phyloP scores from a whole-genome alignment of 1,140 invertebrate genomes.

The Gonioctena quinquepunctata region DNA sequence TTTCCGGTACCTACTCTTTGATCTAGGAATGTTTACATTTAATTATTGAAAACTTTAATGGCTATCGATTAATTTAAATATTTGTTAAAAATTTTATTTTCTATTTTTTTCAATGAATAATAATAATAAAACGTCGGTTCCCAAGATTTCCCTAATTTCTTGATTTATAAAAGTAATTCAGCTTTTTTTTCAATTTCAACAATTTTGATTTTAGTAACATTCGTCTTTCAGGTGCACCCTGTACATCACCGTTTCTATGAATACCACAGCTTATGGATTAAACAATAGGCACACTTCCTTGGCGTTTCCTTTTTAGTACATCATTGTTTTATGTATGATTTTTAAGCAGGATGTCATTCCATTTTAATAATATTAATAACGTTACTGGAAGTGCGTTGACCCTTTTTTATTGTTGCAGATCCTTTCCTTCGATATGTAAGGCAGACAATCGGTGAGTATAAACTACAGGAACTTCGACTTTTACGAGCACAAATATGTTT shows the following conservation, averaged over 20 bases:
- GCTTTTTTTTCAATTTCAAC: too few species aligned
- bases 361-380: constrained; percentile 17
- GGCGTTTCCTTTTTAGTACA: constrained; percentile 17
- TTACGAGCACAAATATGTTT: background rate
- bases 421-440: constrained; percentile 13
- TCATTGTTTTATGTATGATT: constrained; percentile 19
- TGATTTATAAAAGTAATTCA: too few species aligned
- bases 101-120: too few species aligned
- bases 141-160: too few species aligned
- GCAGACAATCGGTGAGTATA: constrained; percentile 17
- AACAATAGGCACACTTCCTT: constrained; percentile 18
- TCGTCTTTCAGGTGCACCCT: background rate
- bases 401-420: constrained; percentile 16
- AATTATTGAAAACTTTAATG: background rate
- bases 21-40: background rate
- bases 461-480: too few species aligned
- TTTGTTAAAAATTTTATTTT: too few species aligned
- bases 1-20: background rate
- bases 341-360: constrained; percentile 18
- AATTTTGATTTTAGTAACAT: too few species aligned
- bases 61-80: too few species aligned
- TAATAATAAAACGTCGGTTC: too few species aligned
- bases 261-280: constrained; percentile 6
- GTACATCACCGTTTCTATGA: background rate
- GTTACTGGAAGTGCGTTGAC: constrained; percentile 12